Base-by-base conservation (phyloP, 2,888 invertebrate species). In the Tipula helvola region DNA sequence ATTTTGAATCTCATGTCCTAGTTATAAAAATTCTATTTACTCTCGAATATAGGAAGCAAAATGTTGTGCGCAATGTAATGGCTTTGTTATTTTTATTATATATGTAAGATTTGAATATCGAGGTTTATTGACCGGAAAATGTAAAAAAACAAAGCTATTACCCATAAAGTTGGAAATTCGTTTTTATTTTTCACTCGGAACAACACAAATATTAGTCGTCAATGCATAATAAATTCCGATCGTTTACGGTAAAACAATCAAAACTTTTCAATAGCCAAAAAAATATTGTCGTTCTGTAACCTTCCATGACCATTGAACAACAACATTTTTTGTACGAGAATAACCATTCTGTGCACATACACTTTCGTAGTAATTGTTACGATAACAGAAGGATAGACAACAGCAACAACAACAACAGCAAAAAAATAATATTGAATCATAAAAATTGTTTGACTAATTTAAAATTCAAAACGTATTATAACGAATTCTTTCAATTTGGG, bases 391-490 rank as follows among this genome's bases (percentile, higher is more conserved):
- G 71, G 71, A 71, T 71, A 28, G 28, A 71, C 28, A 28, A 18
- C 5, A 57, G 18, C 16, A 57, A 57, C 16, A 57, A 47, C 28
- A 28, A 28, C 28, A 28, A n/a, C n/a, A n/a, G n/a, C n/a, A n/a
- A n/a, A n/a, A 8, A 44, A 44, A 44, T 10, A 44, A 44, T 44
- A 44, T 44, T 44, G 52, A 71, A 71, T 71, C 71, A 18, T 71
- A 28, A 28, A 71, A 71, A 28, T 4, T 8, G 28, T 7, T 71
- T 71, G 71, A 71, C 71, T 71, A 71, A 71, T 71, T 71, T 71
- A 71, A 71, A 71, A 71, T 71, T 71, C 71, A 71, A 71, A 71
- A 71, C 71, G 71, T 71, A 71, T 71, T 71, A 71, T 71, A 71
- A 3, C 28, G 71, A 71, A 71, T 71, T 71, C 71, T 71, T 71